A percentile compares a stretch with the other conserved stretches of the same genome.
These are phyloP conservation scores for Valencia hispanica DNA, from an alignment of 2,797 vertebrate genomes.

Conservation along the genomic window DNA sequence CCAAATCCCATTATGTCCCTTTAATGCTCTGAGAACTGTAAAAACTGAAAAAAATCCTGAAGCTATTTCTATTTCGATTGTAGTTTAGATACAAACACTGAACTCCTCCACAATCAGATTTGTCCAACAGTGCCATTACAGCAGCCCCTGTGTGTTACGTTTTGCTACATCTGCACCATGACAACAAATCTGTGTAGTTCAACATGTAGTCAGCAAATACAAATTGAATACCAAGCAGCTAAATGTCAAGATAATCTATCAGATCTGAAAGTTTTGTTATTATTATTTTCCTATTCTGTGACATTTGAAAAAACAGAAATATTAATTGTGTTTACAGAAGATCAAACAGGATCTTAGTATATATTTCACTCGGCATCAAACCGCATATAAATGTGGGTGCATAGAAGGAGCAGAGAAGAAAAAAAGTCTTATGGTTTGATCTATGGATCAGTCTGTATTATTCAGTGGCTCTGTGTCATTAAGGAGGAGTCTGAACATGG, in stretches of 20 bases:
- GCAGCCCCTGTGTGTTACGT: background rate
- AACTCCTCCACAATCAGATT: conserved; percentile 11
- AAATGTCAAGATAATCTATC: conserved; percentile 10
- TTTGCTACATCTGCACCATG: conserved; percentile 22
- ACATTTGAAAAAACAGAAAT: conserved; percentile 5
- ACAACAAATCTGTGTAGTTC: background rate
- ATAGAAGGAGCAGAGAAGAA: background rate
- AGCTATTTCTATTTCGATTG: conserved; percentile 9
- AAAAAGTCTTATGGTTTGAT: background rate
- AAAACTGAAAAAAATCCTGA: conserved; percentile 2
- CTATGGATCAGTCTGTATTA: background rate
- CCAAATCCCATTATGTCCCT: background rate
- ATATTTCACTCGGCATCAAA: conserved; percentile 3
- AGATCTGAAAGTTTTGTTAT: background rate
- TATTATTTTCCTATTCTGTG: conserved; percentile 3
- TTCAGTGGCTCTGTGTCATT: conserved; percentile 2
- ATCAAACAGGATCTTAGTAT: conserved; percentile 4
- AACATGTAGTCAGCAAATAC: conserved; percentile 11
- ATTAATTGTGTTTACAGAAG: conserved; percentile 1
- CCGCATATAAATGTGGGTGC: background rate
- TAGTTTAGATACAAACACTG: background rate
- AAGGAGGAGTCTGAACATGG: background rate
- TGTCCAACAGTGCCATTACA: conserved; percentile 5
- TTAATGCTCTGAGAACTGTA: conserved; percentile 19
- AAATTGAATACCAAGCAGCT: conserved; percentile 7